Evolutionary conservation across 2,113 vertebrate species (phyloP).

Genomic region (Balaeniceps rex): DNA sequence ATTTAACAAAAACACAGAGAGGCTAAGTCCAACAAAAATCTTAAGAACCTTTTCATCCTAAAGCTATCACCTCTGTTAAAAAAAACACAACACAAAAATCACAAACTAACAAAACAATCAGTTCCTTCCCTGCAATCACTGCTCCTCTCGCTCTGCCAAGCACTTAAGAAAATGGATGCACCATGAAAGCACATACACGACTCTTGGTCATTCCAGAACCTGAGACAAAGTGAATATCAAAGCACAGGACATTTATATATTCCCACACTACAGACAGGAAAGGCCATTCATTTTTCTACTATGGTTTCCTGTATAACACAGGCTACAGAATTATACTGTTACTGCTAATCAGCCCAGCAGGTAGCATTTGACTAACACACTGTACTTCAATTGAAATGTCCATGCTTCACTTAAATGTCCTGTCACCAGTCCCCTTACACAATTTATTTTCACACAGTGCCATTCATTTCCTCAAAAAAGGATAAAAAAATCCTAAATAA

Average conservation of each 20-base stretch:
- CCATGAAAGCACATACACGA: background rate
- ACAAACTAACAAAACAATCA: background rate
- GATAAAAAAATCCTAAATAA: background rate
- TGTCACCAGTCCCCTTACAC: background rate
- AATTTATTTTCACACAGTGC: background rate
- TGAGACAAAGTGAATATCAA: background rate
- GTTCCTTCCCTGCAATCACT: background rate
- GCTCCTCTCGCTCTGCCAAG: background rate
- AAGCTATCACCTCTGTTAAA: background rate
- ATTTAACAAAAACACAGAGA: background rate
- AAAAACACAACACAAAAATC: background rate
- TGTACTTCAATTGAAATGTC: background rate
- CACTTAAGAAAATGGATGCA: background rate
- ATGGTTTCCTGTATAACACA: background rate
- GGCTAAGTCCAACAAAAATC: background rate
- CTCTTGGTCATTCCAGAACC: background rate
- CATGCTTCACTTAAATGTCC: slow-evolving; percentile 4
- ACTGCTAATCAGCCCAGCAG: slow-evolving; percentile 16
- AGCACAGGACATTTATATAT: background rate
- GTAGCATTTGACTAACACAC: background rate
- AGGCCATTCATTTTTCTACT: background rate
- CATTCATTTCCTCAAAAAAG: background rate
- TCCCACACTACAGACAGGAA: background rate
- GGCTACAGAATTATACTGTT: background rate
- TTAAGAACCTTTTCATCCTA: background rate